Conservation (phyloP, 2,113 vertebrate species). For the Probosciger aterrimus region DNA sequence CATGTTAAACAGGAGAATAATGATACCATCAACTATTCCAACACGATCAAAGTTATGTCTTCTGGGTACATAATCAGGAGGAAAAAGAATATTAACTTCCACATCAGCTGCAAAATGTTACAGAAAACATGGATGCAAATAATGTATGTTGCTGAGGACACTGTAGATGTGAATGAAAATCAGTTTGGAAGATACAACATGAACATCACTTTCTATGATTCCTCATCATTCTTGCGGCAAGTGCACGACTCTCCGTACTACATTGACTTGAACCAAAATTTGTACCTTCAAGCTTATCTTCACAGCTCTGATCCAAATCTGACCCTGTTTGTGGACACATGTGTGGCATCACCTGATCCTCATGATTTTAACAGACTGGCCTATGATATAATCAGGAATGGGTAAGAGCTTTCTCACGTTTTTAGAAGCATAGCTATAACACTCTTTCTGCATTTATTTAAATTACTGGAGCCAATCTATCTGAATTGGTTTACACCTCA, state of each 20-base stretch:
- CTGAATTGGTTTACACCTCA: neutral
- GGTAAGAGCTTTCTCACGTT: slow-evolving; percentile 61
- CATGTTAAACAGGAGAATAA: slow-evolving; percentile 43
- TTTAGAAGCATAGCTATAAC: neutral
- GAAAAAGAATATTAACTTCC: slow-evolving; percentile 51
- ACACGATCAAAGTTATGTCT: slow-evolving; percentile 16
- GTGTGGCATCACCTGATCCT: slow-evolving; percentile 66
- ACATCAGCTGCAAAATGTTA: slow-evolving; percentile 71
- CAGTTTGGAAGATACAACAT: slow-evolving; percentile 62
- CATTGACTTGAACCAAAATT: slow-evolving; percentile 62
- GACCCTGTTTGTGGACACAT: slow-evolving; percentile 73
- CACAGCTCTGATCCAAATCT: slow-evolving; percentile 48
- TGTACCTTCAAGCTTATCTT: slow-evolving; percentile 71
- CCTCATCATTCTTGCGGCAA: slow-evolving; percentile 43
- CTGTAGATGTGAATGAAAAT: neutral
- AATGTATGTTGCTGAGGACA: slow-evolving; percentile 59
- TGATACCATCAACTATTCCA: slow-evolving; percentile 75
- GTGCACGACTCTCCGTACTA: slow-evolving; percentile 63
- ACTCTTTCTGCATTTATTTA: neutral
- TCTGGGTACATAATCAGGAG: slow-evolving; percentile 51
- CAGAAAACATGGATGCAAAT: slow-evolving; percentile 62
- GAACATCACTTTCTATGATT: slow-evolving; percentile 68
- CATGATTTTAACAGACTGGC: slow-evolving; percentile 38
- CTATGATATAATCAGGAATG: slow-evolving; percentile 65
- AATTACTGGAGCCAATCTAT: neutral